These are phyloP conservation scores for Calyptomena viridis DNA, from an alignment of 2,113 vertebrate species.

Conservation along the genomic window DNA sequence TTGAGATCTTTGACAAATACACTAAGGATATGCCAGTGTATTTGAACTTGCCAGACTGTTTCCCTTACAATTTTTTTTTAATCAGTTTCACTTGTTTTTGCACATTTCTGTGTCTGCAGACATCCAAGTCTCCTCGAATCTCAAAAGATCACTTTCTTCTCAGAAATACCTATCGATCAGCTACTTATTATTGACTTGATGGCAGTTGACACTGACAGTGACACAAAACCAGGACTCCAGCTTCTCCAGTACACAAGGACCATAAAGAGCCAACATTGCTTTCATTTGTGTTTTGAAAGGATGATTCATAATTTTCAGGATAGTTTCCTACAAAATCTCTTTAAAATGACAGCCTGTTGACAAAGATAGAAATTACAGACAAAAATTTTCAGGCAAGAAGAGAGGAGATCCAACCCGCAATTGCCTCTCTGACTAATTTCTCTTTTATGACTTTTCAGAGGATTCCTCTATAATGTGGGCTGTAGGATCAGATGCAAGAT, in stretches of 20 bases:
- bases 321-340: background rate
- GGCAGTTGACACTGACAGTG: background rate
- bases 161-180: background rate
- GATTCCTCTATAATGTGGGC: background rate
- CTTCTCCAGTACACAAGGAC: background rate
- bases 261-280: background rate
- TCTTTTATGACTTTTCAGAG: constrained; percentile 2
- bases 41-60: background rate
- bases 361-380: background rate
- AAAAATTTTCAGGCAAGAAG: background rate
- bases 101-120: background rate
- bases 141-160: background rate
- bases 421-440: background rate
- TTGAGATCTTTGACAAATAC: background rate
- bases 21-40: background rate
- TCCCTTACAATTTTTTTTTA: background rate
- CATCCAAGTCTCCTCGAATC: background rate
- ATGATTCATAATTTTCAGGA: background rate
- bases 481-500: background rate
- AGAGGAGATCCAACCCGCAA: background rate
- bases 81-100: background rate
- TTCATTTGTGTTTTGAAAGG: background rate
- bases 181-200: background rate
- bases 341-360: background rate
- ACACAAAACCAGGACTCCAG: background rate